Conservation (phyloP, 2,888 invertebrate genomes). For the Molorchus minor region DNA sequence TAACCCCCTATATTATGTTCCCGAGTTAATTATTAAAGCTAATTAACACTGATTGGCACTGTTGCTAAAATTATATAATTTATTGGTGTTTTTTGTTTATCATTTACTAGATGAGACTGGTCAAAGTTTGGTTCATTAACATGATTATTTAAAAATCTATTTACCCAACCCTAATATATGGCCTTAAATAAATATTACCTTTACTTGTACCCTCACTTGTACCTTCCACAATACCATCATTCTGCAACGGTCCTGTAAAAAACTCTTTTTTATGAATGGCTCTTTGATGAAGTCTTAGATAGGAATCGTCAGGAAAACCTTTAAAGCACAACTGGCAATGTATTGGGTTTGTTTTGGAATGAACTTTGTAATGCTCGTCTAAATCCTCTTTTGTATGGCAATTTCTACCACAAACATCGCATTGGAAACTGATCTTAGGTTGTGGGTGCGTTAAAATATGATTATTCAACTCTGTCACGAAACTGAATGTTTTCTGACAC, state of each 20-base stretch:
- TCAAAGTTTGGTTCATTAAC: too few species aligned
- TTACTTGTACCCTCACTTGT: conserved; percentile 4
- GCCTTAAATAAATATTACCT: conserved; percentile 13
- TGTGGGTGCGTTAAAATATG: conserved; percentile 20
- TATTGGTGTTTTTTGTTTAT: too few species aligned
- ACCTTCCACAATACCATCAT: conserved; percentile 8
- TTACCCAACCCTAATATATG: too few species aligned
- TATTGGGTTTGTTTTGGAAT: conserved; percentile 8
- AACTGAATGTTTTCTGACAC: conserved; percentile 27
- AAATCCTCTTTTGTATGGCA: conserved; percentile 17
- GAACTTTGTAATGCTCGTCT: conserved; percentile 10
- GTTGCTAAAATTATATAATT: too few species aligned
- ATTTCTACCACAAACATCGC: conserved; percentile 5
- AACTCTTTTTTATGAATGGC: conserved; percentile 14
- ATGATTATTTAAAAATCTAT: too few species aligned
- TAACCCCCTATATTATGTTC: too few species aligned
- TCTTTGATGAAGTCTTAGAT: conserved; percentile 16
- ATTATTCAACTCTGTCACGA: conserved; percentile 27
- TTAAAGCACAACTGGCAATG: conserved; percentile 12
- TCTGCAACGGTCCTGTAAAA: conserved; percentile 8
- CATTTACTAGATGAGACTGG: too few species aligned
- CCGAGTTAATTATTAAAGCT: too few species aligned
- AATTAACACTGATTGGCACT: too few species aligned
- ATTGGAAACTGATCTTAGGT: conserved; percentile 10
- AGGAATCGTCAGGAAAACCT: conserved; percentile 6